Evolutionary conservation across 2,797 vertebrate species (phyloP), one percentile per base, ranked within the genome.

Genomic region (Acipenser oxyrinchus): DNA sequence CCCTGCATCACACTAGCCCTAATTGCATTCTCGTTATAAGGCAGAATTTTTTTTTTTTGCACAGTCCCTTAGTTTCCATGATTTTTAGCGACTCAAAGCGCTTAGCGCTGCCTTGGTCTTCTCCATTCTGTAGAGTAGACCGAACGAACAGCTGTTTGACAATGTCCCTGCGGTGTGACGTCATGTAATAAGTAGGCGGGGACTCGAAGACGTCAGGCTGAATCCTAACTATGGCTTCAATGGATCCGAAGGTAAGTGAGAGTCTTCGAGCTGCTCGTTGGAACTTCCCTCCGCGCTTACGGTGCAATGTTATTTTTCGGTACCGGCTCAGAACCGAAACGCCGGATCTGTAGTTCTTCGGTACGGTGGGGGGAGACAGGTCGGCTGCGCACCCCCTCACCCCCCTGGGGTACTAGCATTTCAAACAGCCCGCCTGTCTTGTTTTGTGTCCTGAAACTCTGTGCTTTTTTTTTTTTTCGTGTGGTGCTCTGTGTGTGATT

Each of bases 201-300:
- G 90, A 1, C 87, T 80, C 81, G 77, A 88, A 84, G 82, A 87
- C 84, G 82, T 80, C 85, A 76, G 80, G 82, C 84, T 81, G 69
- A 74, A 87, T 89, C 2, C 23, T 37, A 93, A 92, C 93, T 92
- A 95, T 96, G 94, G 94, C 94, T 91, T 94, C 94, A 89, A 90
- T 91, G 81, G 89, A 91, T 88, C 88, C 93, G 80, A 94, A 96
- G 95, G 95, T 96, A 89, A 94, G 95, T 89, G 79, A 71, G 76
- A 78, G 7, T 74, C 79, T 37, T 4, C 23, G 23, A 78, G 77
- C 75, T 73, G 51, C 73, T 73, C 15, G 65, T 68, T 77, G 69
- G 82, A 67, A 71, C 78, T 82, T 83, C 72, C 71, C 78, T 60
- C 75, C 51, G 70, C 73, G 4, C 69, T 18, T 13, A 53, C 49